A percentile compares a stretch with the other conserved stretches of the same genome.
Evolutionary conservation across 2,113 vertebrate species (phyloP).

Genomic region (Tiliqua scincoides): DNA sequence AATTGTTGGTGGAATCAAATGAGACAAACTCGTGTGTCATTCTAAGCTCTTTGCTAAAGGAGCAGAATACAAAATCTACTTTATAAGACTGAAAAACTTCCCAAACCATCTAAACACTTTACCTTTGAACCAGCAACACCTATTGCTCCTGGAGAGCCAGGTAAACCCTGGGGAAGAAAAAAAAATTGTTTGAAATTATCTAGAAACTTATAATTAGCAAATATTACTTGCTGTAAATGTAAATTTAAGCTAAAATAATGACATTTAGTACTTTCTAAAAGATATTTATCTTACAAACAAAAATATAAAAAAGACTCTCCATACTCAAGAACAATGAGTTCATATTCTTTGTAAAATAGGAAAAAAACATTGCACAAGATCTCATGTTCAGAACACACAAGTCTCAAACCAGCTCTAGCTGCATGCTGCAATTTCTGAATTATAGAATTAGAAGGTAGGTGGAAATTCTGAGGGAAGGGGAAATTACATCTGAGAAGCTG

Average conservation of each 20-base stretch:
- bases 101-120: conserved; percentile 23
- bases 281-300: not conserved
- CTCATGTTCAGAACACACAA: not conserved
- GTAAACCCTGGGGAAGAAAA: conserved; percentile 83
- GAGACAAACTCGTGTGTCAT: not conserved
- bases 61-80: not conserved
- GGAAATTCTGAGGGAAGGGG: too few relatives aligned
- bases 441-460: too few relatives aligned
- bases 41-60: not conserved
- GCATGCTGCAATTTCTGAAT: not conserved
- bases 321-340: not conserved
- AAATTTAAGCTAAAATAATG: not conserved
- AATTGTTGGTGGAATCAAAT: not conserved
- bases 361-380: not conserved
- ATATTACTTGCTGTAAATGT: not conserved
- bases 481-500: too few relatives aligned
- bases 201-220: not conserved
- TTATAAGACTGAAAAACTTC: not conserved
- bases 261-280: not conserved
- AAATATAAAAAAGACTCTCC: not conserved
- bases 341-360: too few relatives aligned
- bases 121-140: conserved; percentile 90
- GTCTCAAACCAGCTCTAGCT: not conserved
- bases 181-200: not conserved
- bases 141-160: conserved; percentile 88